These are phyloP conservation scores for Oreochromis tanganicae DNA, from an alignment of 2,113 vertebrate genomes.

Conservation along the genomic window DNA sequence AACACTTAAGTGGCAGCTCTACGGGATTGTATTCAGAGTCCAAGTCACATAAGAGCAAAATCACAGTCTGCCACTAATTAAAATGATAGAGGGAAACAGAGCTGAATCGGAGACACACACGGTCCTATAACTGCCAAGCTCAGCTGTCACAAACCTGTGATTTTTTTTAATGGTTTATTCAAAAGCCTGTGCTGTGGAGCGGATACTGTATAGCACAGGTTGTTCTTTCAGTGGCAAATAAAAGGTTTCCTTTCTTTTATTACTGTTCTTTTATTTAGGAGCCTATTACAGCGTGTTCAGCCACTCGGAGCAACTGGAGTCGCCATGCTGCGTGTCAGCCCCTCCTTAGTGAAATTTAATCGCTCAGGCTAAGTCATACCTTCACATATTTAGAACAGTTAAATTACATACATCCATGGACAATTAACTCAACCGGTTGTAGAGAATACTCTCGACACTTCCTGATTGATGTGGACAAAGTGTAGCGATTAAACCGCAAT, in stretches of 20 bases:
- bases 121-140: not conserved
- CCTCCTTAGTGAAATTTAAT: not conserved
- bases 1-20: not conserved
- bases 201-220: not conserved
- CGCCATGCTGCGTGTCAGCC: not conserved
- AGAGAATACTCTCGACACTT: not conserved
- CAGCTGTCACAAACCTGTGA: not conserved
- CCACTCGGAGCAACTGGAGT: not conserved
- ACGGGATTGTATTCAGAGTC: not conserved
- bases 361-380: not conserved
- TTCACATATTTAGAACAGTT: not conserved
- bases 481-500: not conserved
- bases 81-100: not conserved
- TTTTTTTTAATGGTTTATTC: conserved; percentile 9
- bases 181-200: not conserved
- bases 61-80: not conserved
- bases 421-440: not conserved
- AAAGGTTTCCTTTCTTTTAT: not conserved
- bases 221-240: not conserved
- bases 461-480: not conserved
- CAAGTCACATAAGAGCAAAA: not conserved
- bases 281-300: not conserved
- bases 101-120: not conserved
- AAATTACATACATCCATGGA: not conserved
- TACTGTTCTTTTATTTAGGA: conserved; percentile 22